phyloP scores from a whole-genome alignment of 1,140 invertebrate genomes.

The Dysdera silvatica region DNA sequence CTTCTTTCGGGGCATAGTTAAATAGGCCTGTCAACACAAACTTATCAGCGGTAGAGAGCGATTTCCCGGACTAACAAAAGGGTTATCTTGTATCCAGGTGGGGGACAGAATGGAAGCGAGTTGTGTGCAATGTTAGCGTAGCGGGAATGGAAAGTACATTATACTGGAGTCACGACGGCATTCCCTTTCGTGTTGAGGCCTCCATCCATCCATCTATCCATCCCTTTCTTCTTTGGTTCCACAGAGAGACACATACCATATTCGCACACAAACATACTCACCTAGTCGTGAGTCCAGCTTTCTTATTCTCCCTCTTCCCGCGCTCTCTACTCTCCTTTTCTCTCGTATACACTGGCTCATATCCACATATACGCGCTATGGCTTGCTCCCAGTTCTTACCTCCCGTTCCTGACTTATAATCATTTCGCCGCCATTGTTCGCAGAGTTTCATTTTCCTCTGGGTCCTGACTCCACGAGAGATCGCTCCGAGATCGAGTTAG shows the following conservation, averaged over 20 bases:
- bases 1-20: no score
- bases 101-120: conserved; percentile 16
- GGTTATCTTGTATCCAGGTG: conserved; percentile 27
- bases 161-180: conserved; percentile 20
- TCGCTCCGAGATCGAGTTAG: conserved; percentile 12
- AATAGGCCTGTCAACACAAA: conserved; percentile 28
- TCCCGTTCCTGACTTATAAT: conserved; percentile 26
- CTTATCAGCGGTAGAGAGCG: conserved; percentile 13
- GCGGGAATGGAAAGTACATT: conserved; percentile 11
- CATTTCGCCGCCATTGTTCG: conserved; percentile 21
- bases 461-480: conserved; percentile 9
- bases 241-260: no score
- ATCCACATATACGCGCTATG: no score
- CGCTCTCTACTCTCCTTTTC: no score
- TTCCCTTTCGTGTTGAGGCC: no score
- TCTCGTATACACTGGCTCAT: no score
- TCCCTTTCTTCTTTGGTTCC: not conserved
- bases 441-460: conserved; percentile 22
- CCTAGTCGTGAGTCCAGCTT: conserved; percentile 11
- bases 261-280: no score
- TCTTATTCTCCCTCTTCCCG: conserved; percentile 17
- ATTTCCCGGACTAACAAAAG: conserved; percentile 11
- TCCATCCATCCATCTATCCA: no score
- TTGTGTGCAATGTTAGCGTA: not conserved
- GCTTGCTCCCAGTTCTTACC: conserved; percentile 21